Percentiles rank a stretch among this genome's conserved stretches.
phyloP scores from a whole-genome alignment of 1,140 invertebrate species.

The Drosophila mayri region DNA sequence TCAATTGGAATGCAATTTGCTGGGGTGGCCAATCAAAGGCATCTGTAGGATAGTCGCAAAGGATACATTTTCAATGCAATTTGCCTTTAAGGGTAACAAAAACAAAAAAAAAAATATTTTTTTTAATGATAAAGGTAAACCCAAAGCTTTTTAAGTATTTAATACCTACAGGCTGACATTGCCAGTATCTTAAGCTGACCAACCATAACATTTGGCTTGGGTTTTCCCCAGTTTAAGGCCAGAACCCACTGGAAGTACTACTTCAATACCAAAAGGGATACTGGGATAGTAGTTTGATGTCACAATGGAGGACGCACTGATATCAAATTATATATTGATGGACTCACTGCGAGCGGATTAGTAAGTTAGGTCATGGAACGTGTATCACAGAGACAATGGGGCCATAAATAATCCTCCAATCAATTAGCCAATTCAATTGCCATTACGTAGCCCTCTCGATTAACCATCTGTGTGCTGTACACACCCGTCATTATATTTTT shows the following conservation, averaged over 20 bases:
- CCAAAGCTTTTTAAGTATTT: background rate
- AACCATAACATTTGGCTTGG: background rate
- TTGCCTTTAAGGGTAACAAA: background rate
- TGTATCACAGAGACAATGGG: constrained; percentile 57
- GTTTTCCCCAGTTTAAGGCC: background rate
- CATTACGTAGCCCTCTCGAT: constrained; percentile 44
- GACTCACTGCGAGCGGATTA: constrained; percentile 16
- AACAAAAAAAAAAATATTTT: background rate
- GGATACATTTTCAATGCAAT: background rate
- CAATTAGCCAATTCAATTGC: constrained; percentile 38
- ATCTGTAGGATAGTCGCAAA: background rate
- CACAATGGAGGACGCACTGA: background rate
- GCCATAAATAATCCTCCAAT: constrained; percentile 57
- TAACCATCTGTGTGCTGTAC: constrained; percentile 34
- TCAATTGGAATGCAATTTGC: constrained; percentile 21
- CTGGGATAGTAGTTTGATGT: too few species aligned
- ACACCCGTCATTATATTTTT: constrained; percentile 48
- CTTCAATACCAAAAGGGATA: too few species aligned
- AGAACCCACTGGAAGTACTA: background rate
- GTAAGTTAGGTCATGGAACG: constrained; percentile 75
- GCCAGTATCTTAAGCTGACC: background rate
- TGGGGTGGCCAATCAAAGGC: background rate
- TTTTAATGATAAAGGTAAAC: background rate
- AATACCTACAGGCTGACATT: background rate
- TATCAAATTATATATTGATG: constrained; percentile 14